Base-by-base conservation (phyloP, 2,888 invertebrate genomes). In the Cotesia congregata region DNA sequence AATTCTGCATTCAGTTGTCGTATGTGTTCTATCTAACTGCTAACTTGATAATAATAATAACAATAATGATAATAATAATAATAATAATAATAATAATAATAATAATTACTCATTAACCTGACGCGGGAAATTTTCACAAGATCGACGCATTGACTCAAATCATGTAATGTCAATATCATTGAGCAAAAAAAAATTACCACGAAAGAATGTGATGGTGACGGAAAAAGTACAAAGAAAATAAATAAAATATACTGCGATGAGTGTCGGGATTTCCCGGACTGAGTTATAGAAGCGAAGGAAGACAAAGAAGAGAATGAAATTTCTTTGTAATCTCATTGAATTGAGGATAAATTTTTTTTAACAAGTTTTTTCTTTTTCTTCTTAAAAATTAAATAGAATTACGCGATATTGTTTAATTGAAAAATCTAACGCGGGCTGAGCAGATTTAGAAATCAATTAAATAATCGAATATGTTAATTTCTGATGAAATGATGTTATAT, bases 1-100 rank as follows among this genome's bases (percentile, higher is more conserved):
- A 61, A 71, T 39, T 71, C 20, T 65, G 30, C 12, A 65, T 65
- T 30, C 12, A 62, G 62, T 12, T 65, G n/a, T 62, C 15, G 17
- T 62, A 12, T n/a, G 30, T 38, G 38, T 30, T 65, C 30, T 62
- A 20, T 15, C 9, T 20, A 62, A 9, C 20, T 62, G 15, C 15
- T 20, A 62, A 17, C 62, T 50, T 50, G 12, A 30, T 30, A 3
- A 30, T 30, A 30, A 30, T 30, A 30, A 30, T 30, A 30, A 30
- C 3, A 30, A 30, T 30, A 30, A 30, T 30, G 3, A 30, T 30
- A 30, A 30, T 30, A 0, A 30, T 30, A 17, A 17, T 30, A 3
- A 30, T 30, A 30, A 30, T 30, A 30, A 30, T 30, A 30, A 30
- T 30, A 30, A 30, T 30, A 30, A 30, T 30, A 30, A 30, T 30